Evolutionary conservation across 2,113 vertebrate genomes (phyloP), one percentile per base, ranked within the genome.

Genomic region (Synodontis membranacea): DNA sequence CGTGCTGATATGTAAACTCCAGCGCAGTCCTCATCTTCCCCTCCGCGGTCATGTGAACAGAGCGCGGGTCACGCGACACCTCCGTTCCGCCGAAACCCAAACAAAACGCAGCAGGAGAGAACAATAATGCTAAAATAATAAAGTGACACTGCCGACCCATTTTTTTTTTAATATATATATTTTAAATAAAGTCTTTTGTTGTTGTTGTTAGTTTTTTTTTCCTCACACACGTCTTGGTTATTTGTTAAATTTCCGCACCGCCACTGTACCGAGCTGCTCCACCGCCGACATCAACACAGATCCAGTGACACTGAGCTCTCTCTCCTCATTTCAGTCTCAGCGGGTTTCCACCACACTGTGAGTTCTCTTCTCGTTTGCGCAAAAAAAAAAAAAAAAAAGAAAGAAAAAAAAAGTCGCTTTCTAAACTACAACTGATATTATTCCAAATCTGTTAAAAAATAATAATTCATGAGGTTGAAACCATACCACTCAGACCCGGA

Each of bases 201-300:
- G n/a, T n/a, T n/a, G n/a, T n/a, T 87, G 76, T 88, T 74, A 80
- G 1, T 3, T 25, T 25, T 39, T 76, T 79, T 79, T 79, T n/a
- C 0, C 12, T 12, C 8, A 0, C 14, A 54, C 48, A 31, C 9
- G n/a, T 23, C 31, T 60, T 81, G 28, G 12, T 82, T 64, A 64
- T 64, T 48, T 82, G 42, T 15, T 21, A 82, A 64, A 60, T n/a
- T 28, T 25, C 1, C 37, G 44, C 58, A 86, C 2, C 34, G 34
- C 46, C 92, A 91, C 17, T 92, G 90, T 92, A n/a, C 89, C 90
- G 91, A 83, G 88, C 91, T 89, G 90, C 75, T 82, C 89, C 84
- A 89, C 89, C 85, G 92, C 93, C 93, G 92, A 92, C 91, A 93
- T 92, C 91, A 93, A 94, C 90, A 93, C 88, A 83, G 89, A 93